phyloP scores from a whole-genome alignment of 2,113 vertebrate species.

The Climacteris rufus region DNA sequence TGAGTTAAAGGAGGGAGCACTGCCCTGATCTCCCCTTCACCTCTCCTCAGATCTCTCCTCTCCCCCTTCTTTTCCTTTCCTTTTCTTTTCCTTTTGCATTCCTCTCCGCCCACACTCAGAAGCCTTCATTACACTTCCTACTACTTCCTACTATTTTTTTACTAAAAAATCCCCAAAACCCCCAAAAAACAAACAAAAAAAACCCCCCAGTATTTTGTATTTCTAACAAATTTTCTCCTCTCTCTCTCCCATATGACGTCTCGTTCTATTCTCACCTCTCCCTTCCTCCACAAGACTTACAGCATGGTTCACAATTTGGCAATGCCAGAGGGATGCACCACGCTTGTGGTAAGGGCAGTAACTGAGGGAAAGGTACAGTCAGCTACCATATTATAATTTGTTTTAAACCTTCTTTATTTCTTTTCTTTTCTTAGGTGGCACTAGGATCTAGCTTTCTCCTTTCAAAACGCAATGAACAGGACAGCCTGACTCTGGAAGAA shows the following conservation, averaged over 20 bases:
- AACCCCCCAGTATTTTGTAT: background rate
- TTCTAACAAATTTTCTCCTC: slow-evolving; percentile 9
- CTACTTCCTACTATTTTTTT: too few species aligned
- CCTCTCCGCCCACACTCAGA: background rate
- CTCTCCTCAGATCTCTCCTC: slow-evolving; percentile 8
- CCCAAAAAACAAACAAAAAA: background rate
- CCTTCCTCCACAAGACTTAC: background rate
- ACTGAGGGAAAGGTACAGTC: background rate
- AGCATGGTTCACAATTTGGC: background rate
- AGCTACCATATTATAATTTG: background rate
- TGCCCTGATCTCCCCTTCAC: slow-evolving; percentile 4
- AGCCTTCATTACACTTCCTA: slow-evolving; percentile 32
- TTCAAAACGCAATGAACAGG: background rate
- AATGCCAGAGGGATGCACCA: background rate
- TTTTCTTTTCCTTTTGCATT: slow-evolving; percentile 8
- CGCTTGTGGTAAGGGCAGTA: background rate
- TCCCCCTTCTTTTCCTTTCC: background rate
- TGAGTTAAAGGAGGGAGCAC: background rate
- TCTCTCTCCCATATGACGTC: background rate
- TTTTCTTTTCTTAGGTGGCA: background rate
- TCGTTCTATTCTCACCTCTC: background rate
- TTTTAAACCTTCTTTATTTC: background rate
- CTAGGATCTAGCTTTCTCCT: background rate
- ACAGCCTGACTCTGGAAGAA: background rate
- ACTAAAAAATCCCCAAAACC: too few species aligned